Conservation (phyloP, 2,797 vertebrate genomes). For the Enteromius paludinosus region DNA sequence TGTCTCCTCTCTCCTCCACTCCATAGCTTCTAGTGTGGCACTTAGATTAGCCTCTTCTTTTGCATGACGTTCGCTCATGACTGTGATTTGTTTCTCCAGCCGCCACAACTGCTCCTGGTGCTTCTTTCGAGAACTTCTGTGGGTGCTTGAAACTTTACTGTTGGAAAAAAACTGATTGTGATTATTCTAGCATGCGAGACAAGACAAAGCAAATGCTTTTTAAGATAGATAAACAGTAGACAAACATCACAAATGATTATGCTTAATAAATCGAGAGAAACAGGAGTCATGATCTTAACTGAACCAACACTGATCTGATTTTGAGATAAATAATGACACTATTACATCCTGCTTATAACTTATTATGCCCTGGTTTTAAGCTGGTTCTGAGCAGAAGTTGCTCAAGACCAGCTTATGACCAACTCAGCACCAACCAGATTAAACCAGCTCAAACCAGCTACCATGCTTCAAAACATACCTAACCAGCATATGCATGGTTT, state of each 20-base stretch:
- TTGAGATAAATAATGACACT: too few species aligned
- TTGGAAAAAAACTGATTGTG: not conserved
- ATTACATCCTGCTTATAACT: too few species aligned
- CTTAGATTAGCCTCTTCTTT: conserved; percentile 69
- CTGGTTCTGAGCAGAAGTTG: too few species aligned
- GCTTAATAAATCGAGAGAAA: not conserved
- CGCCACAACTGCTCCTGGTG: conserved; percentile 84
- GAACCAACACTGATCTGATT: too few species aligned
- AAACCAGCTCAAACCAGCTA: not conserved
- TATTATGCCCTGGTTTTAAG: too few species aligned
- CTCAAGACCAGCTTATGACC: not conserved
- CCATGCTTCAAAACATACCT: not conserved
- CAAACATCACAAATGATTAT: not conserved
- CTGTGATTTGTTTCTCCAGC: conserved; percentile 80
- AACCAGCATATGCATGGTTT: not conserved
- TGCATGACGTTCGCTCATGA: conserved; percentile 78
- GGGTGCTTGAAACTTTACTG: conserved; percentile 84
- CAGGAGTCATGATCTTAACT: too few species aligned
- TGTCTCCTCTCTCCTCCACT: conserved; percentile 79
- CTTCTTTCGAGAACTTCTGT: conserved; percentile 83
- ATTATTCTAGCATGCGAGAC: not conserved
- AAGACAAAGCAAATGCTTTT: not conserved
- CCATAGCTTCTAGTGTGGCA: conserved; percentile 67
- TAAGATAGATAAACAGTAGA: not conserved
- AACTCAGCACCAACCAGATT: not conserved